phyloP scores from a whole-genome alignment of 2,113 vertebrate genomes.

The Gnathonemus echidnorhynchus region DNA sequence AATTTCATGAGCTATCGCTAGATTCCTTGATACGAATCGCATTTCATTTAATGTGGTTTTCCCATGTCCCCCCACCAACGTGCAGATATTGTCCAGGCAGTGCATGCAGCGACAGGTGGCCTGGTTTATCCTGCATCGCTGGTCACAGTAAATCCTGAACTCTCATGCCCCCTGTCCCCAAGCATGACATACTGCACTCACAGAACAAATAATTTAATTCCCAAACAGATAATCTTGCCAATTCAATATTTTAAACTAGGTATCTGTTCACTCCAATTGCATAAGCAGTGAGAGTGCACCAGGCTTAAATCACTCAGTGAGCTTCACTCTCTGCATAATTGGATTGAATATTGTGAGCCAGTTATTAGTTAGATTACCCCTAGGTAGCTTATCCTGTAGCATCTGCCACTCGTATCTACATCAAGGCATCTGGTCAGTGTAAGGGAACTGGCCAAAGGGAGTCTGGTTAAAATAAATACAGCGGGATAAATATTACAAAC shows the following conservation, averaged over 20 bases:
- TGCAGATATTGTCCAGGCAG: neutral
- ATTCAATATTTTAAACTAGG: conserved; percentile 32
- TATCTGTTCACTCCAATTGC: conserved; percentile 42
- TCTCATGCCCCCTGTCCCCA: conserved; percentile 26
- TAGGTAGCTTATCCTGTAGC: conserved; percentile 56
- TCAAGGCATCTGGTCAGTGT: conserved; percentile 74
- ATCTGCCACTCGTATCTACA: conserved; percentile 74
- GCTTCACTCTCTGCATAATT: conserved; percentile 62
- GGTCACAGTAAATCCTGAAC: conserved; percentile 22
- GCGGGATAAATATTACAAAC: conserved; percentile 27
- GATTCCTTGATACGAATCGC: neutral
- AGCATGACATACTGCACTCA: conserved; percentile 29
- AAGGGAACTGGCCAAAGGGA: conserved; percentile 70
- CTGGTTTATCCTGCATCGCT: conserved; percentile 10
- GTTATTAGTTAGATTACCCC: conserved; percentile 75
- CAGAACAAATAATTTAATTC: conserved; percentile 38
- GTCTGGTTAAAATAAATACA: conserved; percentile 64
- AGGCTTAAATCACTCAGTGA: conserved; percentile 63
- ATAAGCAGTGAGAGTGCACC: conserved; percentile 38
- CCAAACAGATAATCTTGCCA: conserved; percentile 41
- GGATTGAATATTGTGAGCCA: conserved; percentile 66
- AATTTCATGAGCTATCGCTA: neutral
- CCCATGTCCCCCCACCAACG: neutral
- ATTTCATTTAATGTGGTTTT: neutral
- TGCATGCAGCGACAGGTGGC: neutral